Conservation (phyloP, 2,113 vertebrate genomes). For the Kryptolebias marmoratus region DNA sequence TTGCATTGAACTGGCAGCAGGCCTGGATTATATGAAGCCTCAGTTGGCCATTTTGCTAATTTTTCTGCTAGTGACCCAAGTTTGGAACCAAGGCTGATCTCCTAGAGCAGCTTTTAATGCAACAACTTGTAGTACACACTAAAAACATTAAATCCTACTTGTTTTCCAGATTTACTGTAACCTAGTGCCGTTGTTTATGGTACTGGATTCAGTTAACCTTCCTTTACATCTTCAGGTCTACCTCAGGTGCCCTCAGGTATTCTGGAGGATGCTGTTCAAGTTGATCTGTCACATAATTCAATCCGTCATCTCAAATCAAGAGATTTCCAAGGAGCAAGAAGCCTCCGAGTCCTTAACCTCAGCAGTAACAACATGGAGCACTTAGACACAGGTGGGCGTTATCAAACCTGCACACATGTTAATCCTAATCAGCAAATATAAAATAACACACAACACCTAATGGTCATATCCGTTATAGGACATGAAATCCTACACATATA, state of each 20-base stretch:
- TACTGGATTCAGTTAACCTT: background rate
- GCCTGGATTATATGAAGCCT: slow-evolving; percentile 13
- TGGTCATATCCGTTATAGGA: background rate
- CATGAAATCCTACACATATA: background rate
- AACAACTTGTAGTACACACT: background rate
- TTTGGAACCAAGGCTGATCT: background rate
- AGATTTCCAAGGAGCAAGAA: slow-evolving; percentile 86
- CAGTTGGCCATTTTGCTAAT: background rate
- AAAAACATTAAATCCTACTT: no score
- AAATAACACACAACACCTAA: background rate
- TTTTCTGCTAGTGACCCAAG: background rate
- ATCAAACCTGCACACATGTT: background rate
- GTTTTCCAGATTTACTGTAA: no score
- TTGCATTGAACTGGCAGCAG: background rate
- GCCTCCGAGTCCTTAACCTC: slow-evolving; percentile 89
- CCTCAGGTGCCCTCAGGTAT: slow-evolving; percentile 90
- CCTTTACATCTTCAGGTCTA: slow-evolving; percentile 80
- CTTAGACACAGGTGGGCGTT: slow-evolving; percentile 86
- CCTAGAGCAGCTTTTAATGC: slow-evolving; percentile 4
- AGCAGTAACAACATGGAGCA: slow-evolving; percentile 88
- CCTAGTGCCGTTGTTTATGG: no score
- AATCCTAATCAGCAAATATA: slow-evolving; percentile 5
- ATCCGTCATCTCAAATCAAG: slow-evolving; percentile 88
- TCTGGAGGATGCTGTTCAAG: slow-evolving; percentile 87
- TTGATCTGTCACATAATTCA: slow-evolving; percentile 92